Evolutionary conservation across 2,888 invertebrate species (phyloP), one percentile per base, ranked within the genome.

Genomic region (Xiphydria camelus): DNA sequence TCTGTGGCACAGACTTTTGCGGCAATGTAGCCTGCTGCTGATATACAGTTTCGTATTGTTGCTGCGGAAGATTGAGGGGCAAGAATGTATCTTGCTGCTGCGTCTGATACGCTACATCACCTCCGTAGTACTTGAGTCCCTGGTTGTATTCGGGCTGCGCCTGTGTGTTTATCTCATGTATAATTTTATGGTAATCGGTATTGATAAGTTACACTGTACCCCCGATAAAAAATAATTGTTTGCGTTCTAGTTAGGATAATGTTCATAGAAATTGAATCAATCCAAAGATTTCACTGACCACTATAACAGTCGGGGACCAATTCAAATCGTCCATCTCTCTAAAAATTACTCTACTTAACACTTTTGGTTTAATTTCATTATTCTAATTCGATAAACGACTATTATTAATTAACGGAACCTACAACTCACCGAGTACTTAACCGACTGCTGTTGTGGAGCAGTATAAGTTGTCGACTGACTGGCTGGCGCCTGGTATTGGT

Each of bases 131-230:
- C 29, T 61, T 65, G 1, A 45, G 45, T 1, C 52, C 43, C 20
- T 61, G 62, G 15, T 41, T 45, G 41, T 66, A 70, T 4, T 67
- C 61, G 1, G 55, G 40, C 20, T 58, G 58, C 1, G 15, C 29
- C 29, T 29, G 15, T 14, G 12, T 4, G 29, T 29, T 29, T n/a
- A n/a, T n/a, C n/a, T n/a, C n/a, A n/a, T n/a, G n/a, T n/a, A n/a
- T n/a, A n/a, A n/a, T n/a, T n/a, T n/a, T n/a, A n/a, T n/a, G n/a
- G n/a, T n/a, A n/a, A n/a, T n/a, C n/a, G n/a, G n/a, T n/a, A n/a
- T n/a, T n/a, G n/a, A n/a, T n/a, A n/a, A n/a, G n/a, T n/a, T n/a
- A n/a, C n/a, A n/a, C n/a, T n/a, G n/a, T n/a, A n/a, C n/a, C n/a
- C n/a, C n/a, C n/a, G n/a, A n/a, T n/a, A n/a, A n/a, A n/a, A n/a